These are phyloP conservation scores for Calyptomena viridis DNA, from an alignment of 2,113 vertebrate species.

Conservation along the genomic window DNA sequence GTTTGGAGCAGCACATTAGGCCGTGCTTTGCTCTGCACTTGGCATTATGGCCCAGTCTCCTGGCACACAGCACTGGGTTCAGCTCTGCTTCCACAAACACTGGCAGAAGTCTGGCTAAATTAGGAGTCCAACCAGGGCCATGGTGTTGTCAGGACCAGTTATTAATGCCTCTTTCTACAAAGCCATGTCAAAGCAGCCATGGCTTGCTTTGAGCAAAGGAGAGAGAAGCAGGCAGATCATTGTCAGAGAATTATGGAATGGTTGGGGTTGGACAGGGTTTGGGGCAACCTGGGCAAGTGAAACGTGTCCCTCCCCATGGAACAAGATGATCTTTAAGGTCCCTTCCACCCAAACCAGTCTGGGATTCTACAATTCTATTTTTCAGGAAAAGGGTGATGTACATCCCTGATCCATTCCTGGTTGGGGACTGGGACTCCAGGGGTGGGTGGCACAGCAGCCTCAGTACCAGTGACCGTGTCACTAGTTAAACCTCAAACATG, in stretches of 20 bases:
- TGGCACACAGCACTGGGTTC: background rate
- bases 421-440: background rate
- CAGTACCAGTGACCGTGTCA: accelerated
- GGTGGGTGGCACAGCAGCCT: background rate
- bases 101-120: background rate
- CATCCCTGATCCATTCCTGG: background rate
- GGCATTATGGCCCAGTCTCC: accelerated
- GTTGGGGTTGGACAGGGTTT: background rate
- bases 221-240: background rate
- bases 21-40: background rate
- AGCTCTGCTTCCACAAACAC: accelerated
- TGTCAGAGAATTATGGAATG: background rate
- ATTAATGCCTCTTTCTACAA: background rate
- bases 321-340: background rate
- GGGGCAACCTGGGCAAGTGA: background rate
- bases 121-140: background rate
- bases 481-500: accelerated
- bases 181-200: background rate
- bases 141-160: background rate
- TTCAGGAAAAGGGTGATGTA: background rate
- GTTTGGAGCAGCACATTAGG: accelerated
- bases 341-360: background rate
- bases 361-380: background rate
- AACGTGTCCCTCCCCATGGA: background rate
- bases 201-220: background rate